Evolutionary conservation across 2,113 vertebrate genomes (phyloP), one percentile per base, ranked within the genome.

Genomic region (Bagarius yarrelli): DNA sequence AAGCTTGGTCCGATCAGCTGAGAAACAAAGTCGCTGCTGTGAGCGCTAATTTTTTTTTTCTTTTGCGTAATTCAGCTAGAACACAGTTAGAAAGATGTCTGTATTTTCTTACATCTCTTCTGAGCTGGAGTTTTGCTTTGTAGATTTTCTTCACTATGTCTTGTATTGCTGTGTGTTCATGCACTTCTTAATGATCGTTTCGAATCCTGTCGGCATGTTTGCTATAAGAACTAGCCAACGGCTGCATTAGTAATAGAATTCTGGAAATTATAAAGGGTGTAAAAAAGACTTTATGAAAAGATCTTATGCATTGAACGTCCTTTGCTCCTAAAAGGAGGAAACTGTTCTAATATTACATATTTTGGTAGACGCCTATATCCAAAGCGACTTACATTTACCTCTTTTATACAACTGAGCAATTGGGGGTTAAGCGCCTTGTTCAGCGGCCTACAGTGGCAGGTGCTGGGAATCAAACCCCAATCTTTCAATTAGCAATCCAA

Each of bases 1-100:
- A 61, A 63, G 19, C 21, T 15, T 73, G 23, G 64, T 81, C 69
- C 79, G 73, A 52, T 81, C 73, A 81, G 27, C 47, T 32, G 53
- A 21, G 59, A 56, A 73, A 11, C n/a, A 50, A 25, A 57, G 25
- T 12, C 15, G 16, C 69, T 52, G 69, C 34, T 61, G 57, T 50
- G 27, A 11, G 52, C 67, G 23, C 36, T 6, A 40, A 40, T n/a
- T 19, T 8, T n/a, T 50, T 57, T 53, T 16, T 27, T 23, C 71
- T 57, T 70, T 13, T 64, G 44, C 30, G 55, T 36, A 59, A 36
- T 50, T 44, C 40, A 50, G 18, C 56, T 72, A 34, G 47, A 59
- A 66, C 76, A 66, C 44, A 16, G 47, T n/a, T 36, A 30, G 21
- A 2, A 61, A 53, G 50, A 30, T n/a, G 34, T 23, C 61, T 55